phyloP scores from a whole-genome alignment of 1,140 invertebrate genomes.

The Leptinotarsa lineolata region DNA sequence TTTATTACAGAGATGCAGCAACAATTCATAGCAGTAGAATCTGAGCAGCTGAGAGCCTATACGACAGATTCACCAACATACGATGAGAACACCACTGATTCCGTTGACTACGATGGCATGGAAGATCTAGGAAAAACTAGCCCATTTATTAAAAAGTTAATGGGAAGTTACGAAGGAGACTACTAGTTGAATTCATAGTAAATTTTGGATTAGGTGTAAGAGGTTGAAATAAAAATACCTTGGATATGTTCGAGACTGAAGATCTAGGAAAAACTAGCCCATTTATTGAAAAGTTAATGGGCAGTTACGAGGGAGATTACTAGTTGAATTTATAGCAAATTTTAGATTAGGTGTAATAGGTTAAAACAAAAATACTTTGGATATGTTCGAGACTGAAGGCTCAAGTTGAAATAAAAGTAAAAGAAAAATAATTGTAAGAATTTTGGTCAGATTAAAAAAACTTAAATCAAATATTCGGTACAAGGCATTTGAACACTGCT shows the following conservation, averaged over 20 bases:
- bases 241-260: neutral
- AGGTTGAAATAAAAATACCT: neutral
- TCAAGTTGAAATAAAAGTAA: too few relatives aligned
- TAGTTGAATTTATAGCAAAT: neutral
- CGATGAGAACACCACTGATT: constrained; percentile 24
- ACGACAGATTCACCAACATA: constrained; percentile 20
- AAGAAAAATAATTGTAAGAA: too few relatives aligned
- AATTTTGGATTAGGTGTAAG: neutral
- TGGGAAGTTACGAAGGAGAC: constrained; percentile 1
- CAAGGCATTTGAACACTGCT: too few relatives aligned
- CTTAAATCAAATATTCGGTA: too few relatives aligned
- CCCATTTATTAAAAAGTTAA: constrained; percentile 4
- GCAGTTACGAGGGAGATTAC: constrained; percentile 9
- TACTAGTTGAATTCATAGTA: neutral
- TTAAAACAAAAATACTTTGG: neutral
- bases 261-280: neutral
- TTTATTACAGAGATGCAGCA: constrained; percentile 37
- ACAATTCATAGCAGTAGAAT: constrained; percentile 30
- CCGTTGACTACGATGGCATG: constrained; percentile 10
- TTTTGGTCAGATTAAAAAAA: too few relatives aligned
- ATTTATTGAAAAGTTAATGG: constrained; percentile 7
- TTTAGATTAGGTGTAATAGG: constrained; percentile 5
- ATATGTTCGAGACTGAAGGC: too few relatives aligned
- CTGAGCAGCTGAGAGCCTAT: neutral
- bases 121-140: constrained; percentile 3